A percentile compares a stretch with the other conserved stretches of the same genome.
phyloP scores from a whole-genome alignment of 2,113 vertebrate genomes.

The Pollimyrus isidori region DNA sequence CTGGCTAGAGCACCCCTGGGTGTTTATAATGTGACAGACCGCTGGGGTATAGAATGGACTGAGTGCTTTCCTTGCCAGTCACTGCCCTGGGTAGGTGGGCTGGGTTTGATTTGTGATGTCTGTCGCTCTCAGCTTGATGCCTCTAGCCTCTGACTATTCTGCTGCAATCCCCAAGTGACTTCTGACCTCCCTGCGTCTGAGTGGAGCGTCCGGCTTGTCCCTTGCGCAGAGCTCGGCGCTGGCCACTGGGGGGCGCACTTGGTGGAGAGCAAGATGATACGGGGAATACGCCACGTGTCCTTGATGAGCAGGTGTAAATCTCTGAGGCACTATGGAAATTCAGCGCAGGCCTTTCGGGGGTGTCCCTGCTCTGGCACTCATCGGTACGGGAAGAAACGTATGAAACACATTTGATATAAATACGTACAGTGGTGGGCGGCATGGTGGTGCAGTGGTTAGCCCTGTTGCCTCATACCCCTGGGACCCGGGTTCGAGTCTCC shows the following conservation, averaged over 20 bases:
- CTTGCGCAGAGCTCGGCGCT: background rate
- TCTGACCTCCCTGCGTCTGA: background rate
- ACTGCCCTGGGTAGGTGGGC: background rate
- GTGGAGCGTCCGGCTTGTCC: background rate
- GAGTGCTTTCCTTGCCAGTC: background rate
- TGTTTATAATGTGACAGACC: background rate
- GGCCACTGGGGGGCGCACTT: background rate
- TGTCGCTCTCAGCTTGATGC: background rate
- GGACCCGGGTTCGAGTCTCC: too few relatives aligned
- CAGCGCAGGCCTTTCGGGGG: background rate
- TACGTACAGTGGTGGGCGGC: too few relatives aligned
- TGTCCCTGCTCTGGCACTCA: background rate
- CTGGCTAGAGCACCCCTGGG: background rate
- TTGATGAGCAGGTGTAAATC: background rate
- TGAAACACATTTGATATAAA: background rate
- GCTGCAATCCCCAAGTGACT: background rate
- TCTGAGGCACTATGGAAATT: background rate
- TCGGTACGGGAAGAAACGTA: background rate
- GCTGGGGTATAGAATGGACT: background rate
- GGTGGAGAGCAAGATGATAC: background rate
- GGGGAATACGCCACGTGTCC: background rate
- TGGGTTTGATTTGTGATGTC: background rate
- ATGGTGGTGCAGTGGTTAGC: too few relatives aligned
- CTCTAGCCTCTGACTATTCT: background rate
- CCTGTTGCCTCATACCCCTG: too few relatives aligned